Percentiles rank a stretch among this genome's conserved stretches.
phyloP scores from a whole-genome alignment of 2,888 invertebrate genomes.

The Chromoteleia sp. region DNA sequence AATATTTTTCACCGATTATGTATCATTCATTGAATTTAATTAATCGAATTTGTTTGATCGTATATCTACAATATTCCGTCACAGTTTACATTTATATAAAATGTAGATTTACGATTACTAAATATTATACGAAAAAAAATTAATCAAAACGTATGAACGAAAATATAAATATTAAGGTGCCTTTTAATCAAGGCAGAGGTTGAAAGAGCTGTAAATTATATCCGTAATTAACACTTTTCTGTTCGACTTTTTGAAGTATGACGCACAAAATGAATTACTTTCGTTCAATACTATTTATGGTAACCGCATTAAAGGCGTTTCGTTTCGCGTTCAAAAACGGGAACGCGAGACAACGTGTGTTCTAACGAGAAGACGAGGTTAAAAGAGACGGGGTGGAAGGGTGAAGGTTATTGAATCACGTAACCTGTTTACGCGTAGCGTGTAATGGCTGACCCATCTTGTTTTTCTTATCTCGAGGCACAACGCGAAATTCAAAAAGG shows the following conservation, averaged over 20 bases:
- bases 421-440: conserved; percentile 74
- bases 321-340: conserved; percentile 35
- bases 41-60: no score
- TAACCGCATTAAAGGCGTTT: conserved; percentile 32
- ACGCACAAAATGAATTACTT: conserved; percentile 17
- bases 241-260: not conserved
- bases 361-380: conserved; percentile 57
- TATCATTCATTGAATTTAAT: no score
- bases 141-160: no score
- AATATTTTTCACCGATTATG: no score
- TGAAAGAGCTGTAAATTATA: conserved; percentile 6
- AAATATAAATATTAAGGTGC: not conserved
- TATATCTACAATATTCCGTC: no score
- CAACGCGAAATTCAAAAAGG: conserved; percentile 45
- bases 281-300: conserved; percentile 19
- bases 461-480: conserved; percentile 52
- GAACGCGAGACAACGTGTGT: conserved; percentile 39
- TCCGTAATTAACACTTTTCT: conserved; percentile 8
- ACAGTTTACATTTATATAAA: no score
- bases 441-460: conserved; percentile 66
- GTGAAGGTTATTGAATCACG: conserved; percentile 76
- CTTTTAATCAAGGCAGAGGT: not conserved
- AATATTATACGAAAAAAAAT: no score
- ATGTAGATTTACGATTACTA: no score
- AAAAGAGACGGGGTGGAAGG: conserved; percentile 44